Percentiles rank a stretch among this genome's conserved stretches.
These are phyloP conservation scores for Pinctada fucata DNA, from an alignment of 2,888 invertebrate species.

Conservation along the genomic window DNA sequence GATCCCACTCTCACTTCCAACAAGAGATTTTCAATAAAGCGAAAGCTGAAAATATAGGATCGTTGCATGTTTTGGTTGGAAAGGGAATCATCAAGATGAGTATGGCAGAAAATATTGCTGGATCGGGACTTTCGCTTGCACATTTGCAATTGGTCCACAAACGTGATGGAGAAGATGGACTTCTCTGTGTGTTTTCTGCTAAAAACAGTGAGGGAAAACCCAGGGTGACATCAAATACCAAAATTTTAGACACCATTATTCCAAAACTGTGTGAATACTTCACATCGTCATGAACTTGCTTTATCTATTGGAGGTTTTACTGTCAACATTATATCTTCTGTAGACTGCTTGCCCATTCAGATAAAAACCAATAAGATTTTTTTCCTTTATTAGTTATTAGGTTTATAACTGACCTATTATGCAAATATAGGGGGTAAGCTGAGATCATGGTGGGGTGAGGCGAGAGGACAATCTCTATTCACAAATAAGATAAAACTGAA, in stretches of 20 bases:
- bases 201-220: slow-evolving; percentile 16
- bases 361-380: too few species aligned
- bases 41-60: background rate
- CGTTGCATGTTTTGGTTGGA: background rate
- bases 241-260: slow-evolving; percentile 2
- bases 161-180: slow-evolving; percentile 5
- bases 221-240: slow-evolving; percentile 1
- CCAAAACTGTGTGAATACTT: slow-evolving; percentile 11
- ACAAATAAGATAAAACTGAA: too few species aligned
- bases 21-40: slow-evolving; percentile 1
- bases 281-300: background rate
- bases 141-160: background rate
- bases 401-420: too few species aligned
- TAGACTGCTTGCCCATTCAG: too few species aligned
- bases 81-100: slow-evolving; percentile 9
- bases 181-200: slow-evolving; percentile 6
- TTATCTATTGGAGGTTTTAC: too few species aligned
- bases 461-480: too few species aligned
- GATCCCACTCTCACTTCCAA: background rate
- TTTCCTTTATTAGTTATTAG: too few species aligned
- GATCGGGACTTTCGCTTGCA: background rate
- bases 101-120: background rate
- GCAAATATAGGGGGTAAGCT: too few species aligned
- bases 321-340: too few species aligned
- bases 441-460: too few species aligned